Base-by-base conservation (phyloP, 1,140 invertebrate genomes). In the Vollenhovia emeryi region DNA sequence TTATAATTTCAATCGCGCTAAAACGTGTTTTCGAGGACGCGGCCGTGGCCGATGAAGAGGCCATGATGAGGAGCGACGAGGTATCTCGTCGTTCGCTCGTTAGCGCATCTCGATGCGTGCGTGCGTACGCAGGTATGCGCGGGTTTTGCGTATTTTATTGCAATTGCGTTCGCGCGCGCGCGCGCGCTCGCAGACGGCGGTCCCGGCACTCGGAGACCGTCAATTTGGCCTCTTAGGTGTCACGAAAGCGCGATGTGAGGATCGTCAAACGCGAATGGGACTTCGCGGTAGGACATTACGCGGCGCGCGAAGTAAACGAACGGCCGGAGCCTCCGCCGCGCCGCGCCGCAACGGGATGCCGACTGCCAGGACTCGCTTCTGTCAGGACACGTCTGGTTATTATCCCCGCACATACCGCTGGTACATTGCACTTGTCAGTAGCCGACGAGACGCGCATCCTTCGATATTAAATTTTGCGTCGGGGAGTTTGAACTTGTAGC, bases 211-310 rank as follows among this genome's bases (percentile, higher is more conserved):
- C 30, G 48, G 50, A 33, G 73, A 76, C 69, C 60, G 60, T 66
- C 66, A 76, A 85, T 87, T 76, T 86, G 27, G 50, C 45, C 66
- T 57, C 45, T 52, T 66, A 76, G 48, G 60, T 52, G 75, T 68
- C 64, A 66, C 84, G 45, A 57, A 88, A 68, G 82, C 50, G 55
- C 64, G 43, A 71, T 40, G 40, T 27, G 85, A 71, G 86, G 55
- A 87, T 86, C 86, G 48, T 82, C 82, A 78, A 85, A 86, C 69
- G 66, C 43, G 68, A 45, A 66, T 74, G 64, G 36, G 27, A 11
- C 33, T 48, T 55, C 69, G 80, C 68, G 79, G 68, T 84, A 66
- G 50, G 48, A 76, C 55, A 76, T 76, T 76, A 75, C 21, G 74
- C 73, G 73, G 73, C 73, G 73, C 36, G 74, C 18, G 57, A 76